Evolutionary conservation across 2,113 vertebrate species (phyloP), one percentile per base, ranked within the genome.

Genomic region (Rana temporaria): DNA sequence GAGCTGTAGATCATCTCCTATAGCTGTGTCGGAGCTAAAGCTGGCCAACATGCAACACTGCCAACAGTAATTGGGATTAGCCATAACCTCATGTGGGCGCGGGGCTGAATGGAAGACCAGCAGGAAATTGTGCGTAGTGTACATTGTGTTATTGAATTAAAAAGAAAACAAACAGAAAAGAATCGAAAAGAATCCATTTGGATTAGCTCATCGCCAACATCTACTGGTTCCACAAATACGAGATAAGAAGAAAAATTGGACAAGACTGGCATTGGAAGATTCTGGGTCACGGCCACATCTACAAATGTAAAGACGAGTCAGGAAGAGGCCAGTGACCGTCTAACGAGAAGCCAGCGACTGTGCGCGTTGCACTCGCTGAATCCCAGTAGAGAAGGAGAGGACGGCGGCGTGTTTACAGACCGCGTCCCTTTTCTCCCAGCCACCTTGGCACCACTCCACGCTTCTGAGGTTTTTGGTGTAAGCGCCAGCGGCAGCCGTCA

Each of bases 391-490:
- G 42, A 67, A 9, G 64, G 42, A 67, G 30, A 55, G 38, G 57
- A 18, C 32, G 32, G 63, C 62, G 64, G 63, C n/a, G n/a, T 62
- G 20, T 42, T 82, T 75, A 75, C 59, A 20, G 42, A 34, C 19
- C 22, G 11, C 30, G 60, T 73, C 60, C 60, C 66, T 74, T n/a
- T n/a, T 53, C 20, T 57, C 62, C n/a, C 17, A 67, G 77, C n/a
- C 42, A 18, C n/a, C 32, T 69, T 80, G 78, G 78, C 78, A 70
- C 32, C 32, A n/a, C 17, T 80, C 67, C 67, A 80, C n/a, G 22
- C 32, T 83, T 72, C 72, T 83, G 81, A 83, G 72, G 81, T 76
- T 76, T 83, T 76, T 83, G 53, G 32, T 75, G 3, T 57, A 22
- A 18, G 48, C 20, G 80, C 70, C 72, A 59, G 81, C 63, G 64